Percentiles rank a stretch among this genome's conserved stretches.
Conservation (phyloP, 2,113 vertebrate genomes). For the Alaudala cheleensis region DNA sequence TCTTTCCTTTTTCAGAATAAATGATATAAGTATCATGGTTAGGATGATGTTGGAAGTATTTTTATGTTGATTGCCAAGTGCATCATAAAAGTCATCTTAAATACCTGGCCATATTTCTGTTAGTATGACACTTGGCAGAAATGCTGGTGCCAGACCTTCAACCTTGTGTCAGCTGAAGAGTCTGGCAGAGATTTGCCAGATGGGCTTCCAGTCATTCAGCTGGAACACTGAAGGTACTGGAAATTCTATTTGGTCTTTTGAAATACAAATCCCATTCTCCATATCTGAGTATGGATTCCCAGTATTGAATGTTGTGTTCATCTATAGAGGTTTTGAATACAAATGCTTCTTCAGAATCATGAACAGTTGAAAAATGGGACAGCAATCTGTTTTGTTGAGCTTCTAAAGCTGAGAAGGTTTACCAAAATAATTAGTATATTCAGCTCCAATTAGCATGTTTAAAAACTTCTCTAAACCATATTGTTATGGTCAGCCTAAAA, state of each 20-base stretch:
- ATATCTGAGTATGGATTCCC: not conserved
- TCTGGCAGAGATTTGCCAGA: not conserved
- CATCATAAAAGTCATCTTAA: not conserved
- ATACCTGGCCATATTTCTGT: not conserved
- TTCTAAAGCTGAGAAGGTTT: not conserved
- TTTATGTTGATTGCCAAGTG: not conserved
- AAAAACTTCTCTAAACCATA: not conserved
- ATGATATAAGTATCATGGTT: not conserved
- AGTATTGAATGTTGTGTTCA: not conserved
- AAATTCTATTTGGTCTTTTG: not conserved
- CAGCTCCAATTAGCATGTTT: not conserved
- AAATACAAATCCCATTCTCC: not conserved
- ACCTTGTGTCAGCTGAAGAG: not conserved
- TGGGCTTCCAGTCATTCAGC: not conserved
- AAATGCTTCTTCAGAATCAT: not conserved
- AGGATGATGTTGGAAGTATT: not conserved
- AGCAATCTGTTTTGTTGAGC: not conserved
- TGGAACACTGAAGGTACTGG: not conserved
- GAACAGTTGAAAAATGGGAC: not conserved
- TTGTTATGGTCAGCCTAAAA: not conserved
- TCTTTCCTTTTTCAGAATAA: not conserved
- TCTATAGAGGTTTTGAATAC: not conserved
- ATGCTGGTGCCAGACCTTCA: not conserved
- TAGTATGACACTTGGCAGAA: not conserved
- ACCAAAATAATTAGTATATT: not conserved